Conservation (phyloP, 2,888 invertebrate genomes). For the Leptopilina myrica region DNA sequence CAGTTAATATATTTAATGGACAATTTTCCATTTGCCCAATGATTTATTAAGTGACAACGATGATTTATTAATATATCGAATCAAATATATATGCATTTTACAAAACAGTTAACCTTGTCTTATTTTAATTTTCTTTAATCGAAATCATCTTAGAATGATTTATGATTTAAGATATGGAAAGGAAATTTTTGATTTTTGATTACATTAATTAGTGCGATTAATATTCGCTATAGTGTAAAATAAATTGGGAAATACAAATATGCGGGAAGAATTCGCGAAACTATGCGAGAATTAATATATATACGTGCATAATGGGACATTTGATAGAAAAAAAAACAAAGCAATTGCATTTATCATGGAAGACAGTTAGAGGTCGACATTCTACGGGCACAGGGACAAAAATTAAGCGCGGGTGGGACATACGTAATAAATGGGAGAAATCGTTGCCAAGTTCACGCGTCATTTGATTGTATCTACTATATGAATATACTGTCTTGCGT, state of each 20-base stretch:
- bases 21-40: constrained; percentile 3
- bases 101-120: too few species aligned
- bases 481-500: constrained; percentile 5
- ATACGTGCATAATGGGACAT: not conserved
- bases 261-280: too few species aligned
- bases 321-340: constrained; percentile 6
- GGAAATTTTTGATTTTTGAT: too few species aligned
- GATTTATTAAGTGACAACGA: constrained; percentile 15
- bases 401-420: constrained; percentile 36
- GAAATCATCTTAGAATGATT: too few species aligned
- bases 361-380: constrained; percentile 34
- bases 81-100: not conserved
- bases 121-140: too few species aligned
- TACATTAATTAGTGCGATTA: too few species aligned
- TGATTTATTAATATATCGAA: constrained; percentile 14
- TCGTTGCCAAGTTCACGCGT: constrained; percentile 31
- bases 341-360: constrained; percentile 16
- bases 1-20: not conserved
- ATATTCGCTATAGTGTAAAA: too few species aligned
- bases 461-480: not conserved
- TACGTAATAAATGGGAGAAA: constrained; percentile 16
- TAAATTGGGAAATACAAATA: too few species aligned
- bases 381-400: constrained; percentile 39
- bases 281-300: not conserved
- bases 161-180: too few species aligned